phyloP scores from a whole-genome alignment of 2,113 vertebrate genomes.

The Baryphthengus martii region DNA sequence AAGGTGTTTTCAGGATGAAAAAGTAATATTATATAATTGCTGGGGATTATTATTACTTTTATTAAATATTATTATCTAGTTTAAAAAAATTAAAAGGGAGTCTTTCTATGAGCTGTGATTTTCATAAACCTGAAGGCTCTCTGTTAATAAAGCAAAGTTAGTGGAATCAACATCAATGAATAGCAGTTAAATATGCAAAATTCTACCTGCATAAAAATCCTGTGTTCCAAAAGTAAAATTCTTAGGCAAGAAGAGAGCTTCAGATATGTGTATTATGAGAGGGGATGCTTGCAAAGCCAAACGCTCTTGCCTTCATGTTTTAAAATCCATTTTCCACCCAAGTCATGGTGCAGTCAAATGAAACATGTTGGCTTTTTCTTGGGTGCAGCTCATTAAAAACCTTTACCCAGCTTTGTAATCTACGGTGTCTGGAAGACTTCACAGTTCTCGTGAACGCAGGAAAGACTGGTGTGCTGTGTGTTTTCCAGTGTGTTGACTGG shows the following conservation, averaged over 20 bases:
- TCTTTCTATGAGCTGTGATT: neutral
- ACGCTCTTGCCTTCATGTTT: neutral
- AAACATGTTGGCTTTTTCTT: neutral
- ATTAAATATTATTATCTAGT: neutral
- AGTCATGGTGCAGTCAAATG: neutral
- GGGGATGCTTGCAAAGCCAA: neutral
- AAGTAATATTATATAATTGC: neutral
- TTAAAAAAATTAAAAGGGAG: neutral
- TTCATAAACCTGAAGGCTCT: neutral
- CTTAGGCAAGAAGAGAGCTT: neutral
- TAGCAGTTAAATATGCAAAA: constrained; percentile 1
- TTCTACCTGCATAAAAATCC: neutral
- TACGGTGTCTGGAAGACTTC: neutral
- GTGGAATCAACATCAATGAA: neutral
- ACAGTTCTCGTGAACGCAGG: neutral
- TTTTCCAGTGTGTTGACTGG: too few relatives aligned
- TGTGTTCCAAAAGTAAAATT: neutral
- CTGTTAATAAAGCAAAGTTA: neutral
- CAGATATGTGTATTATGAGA: neutral
- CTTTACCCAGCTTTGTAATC: neutral
- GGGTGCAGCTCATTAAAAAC: neutral
- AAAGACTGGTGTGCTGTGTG: neutral
- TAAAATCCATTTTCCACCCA: neutral
- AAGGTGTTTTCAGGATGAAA: neutral
- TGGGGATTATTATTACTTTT: neutral